phyloP scores from a whole-genome alignment of 2,888 invertebrate species.

The Pheosia gnoma region DNA sequence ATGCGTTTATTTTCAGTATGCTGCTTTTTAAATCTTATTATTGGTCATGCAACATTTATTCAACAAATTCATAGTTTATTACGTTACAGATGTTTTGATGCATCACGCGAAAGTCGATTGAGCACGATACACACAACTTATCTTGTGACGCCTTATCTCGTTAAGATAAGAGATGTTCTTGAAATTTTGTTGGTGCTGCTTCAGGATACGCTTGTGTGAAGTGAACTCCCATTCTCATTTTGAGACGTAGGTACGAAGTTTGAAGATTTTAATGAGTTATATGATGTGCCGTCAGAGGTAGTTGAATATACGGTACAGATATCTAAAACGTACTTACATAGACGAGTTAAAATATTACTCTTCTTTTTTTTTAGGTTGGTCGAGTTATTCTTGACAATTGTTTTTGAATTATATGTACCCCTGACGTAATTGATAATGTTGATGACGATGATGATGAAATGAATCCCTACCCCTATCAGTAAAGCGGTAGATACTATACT shows the following conservation, averaged over 20 bases:
- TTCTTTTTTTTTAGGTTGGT: too few relatives aligned
- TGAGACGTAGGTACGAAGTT: not conserved
- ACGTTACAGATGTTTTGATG: constrained; percentile 40
- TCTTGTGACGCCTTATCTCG: constrained; percentile 50
- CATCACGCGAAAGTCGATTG: constrained; percentile 49
- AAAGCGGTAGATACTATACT: too few relatives aligned
- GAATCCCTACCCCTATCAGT: too few relatives aligned
- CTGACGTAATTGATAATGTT: too few relatives aligned
- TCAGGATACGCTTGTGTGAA: constrained; percentile 17
- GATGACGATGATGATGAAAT: too few relatives aligned
- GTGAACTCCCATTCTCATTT: constrained; percentile 7
- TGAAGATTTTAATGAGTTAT: constrained; percentile 1
- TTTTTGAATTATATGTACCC: too few relatives aligned
- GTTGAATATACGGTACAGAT: too few relatives aligned
- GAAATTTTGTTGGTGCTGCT: constrained; percentile 37
- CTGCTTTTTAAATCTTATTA: not conserved
- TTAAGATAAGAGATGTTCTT: constrained; percentile 50
- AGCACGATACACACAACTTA: constrained; percentile 50
- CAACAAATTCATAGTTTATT: constrained; percentile 13
- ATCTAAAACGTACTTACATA: too few relatives aligned
- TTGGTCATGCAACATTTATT: not conserved
- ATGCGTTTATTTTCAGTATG: not conserved
- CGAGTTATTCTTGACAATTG: too few relatives aligned
- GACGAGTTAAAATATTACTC: too few relatives aligned
- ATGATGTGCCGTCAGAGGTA: not conserved